Percentiles rank a stretch among this genome's conserved stretches.
Evolutionary conservation across 1,140 invertebrate genomes (phyloP).

Genomic region (Drosophila biarmipes): DNA sequence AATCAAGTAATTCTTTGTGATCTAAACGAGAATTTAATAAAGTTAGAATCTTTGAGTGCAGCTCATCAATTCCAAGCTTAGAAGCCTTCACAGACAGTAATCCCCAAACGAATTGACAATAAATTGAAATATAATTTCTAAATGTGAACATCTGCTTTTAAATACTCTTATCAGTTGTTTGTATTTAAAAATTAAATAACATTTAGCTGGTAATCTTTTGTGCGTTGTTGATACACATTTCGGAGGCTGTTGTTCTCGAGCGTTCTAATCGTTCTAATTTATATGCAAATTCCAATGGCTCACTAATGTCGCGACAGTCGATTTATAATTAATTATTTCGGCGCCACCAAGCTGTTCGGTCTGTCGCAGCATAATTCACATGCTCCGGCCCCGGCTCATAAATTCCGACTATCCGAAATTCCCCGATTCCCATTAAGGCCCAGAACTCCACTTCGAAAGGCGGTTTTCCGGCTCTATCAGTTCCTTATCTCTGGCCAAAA

Average conservation of each 20-base stretch:
- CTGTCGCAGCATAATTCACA: constrained; percentile 42
- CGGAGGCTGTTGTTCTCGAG: constrained; percentile 43
- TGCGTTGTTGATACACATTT: constrained; percentile 36
- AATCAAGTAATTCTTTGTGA: too few species aligned
- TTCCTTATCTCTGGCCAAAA: constrained; percentile 36
- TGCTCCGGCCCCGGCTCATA: constrained; percentile 12
- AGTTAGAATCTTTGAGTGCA: neutral
- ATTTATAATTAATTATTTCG: constrained; percentile 74
- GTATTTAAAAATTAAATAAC: neutral
- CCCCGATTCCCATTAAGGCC: constrained; percentile 43
- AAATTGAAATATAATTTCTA: neutral
- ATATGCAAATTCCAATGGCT: constrained; percentile 73
- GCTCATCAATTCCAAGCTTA: neutral
- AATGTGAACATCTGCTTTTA: neutral
- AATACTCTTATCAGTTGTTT: neutral
- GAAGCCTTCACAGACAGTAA: neutral
- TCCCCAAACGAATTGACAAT: neutral
- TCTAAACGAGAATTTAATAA: neutral
- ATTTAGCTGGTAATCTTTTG: constrained; percentile 14
- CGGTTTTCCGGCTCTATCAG: constrained; percentile 59
- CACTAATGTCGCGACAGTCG: constrained; percentile 62
- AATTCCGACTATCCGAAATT: constrained; percentile 52
- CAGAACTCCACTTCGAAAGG: constrained; percentile 47
- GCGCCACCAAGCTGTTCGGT: constrained; percentile 54
- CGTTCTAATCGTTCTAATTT: constrained; percentile 78